Evolutionary conservation across 2,888 invertebrate genomes (phyloP), one percentile per base, ranked within the genome.

Genomic region (Malacosoma neustria): DNA sequence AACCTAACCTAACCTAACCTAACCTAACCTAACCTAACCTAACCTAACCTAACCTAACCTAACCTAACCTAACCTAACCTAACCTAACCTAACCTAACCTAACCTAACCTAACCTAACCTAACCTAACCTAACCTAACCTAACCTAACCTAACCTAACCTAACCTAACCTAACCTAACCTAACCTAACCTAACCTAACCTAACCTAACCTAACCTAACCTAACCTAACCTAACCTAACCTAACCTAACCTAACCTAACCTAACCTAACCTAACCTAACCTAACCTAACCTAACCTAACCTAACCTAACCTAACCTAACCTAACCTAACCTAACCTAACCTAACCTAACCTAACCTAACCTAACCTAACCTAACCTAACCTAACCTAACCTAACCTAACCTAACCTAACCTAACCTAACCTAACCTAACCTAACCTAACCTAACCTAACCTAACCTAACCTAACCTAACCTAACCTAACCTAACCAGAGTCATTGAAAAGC

Each of bases 21-120:
- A 35, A 35, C 35, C 35, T 35, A 35, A 35, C 35, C 35, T 35
- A 37, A 37, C 35, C 35, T 35, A 35, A 35, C 35, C 35, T 35
- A 35, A 35, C 35, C 35, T 35, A 35, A 35, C 35, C 35, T 35
- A 35, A 35, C 35, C 35, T 35, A 35, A 37, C 37, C 37, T 35
- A 35, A 35, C 35, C 35, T 35, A 35, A 35, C 35, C 35, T 35
- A 22, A 31, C 35, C 35, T 33, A 33, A 33, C 22, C 22, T 33
- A 33, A 33, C 37, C 37, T 37, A 37, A 37, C 37, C 41, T 31
- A 41, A 32, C 41, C 41, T 38, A 41, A 34, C 41, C 41, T 41
- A 51, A 41, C 41, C 42, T 38, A 51, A 40, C 44, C 44, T 40
- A 51, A 40, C 49, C 47, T 40, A 54, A 38, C 46, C 49, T 35